Evolutionary conservation across 2,888 invertebrate genomes (phyloP), one percentile per base, ranked within the genome.

Genomic region (Icerya purchasi): DNA sequence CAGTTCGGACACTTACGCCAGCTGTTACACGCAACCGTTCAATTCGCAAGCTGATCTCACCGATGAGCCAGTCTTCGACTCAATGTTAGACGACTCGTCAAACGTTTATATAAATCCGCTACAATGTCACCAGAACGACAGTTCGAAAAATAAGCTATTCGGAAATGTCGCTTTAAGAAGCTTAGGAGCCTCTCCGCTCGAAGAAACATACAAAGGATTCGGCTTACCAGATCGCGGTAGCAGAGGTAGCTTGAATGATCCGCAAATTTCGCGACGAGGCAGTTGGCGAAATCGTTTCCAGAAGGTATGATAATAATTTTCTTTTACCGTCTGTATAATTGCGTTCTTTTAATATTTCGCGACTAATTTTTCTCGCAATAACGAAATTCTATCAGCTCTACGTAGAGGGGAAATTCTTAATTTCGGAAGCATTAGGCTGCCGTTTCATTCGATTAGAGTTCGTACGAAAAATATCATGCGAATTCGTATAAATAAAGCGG

Each of bases 21-120:
- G 90, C 75, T 93, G 93, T 77, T 86, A 90, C 77, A 92, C 93
- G 70, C 91, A 92, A 77, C 90, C 90, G 70, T 90, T 86, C 76
- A 82, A 85, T 74, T 89, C 89, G 68, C 86, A 87, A 77, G 83
- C 80, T 71, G 83, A 83, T 75, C 77, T 83, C 70, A 80, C 81
- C 66, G 61, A 61, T 55, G 59, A 58, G 23, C 23, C 60, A 5
- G 70, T 69, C 53, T 62, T 62, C 59, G 63, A 63, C 22, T 53
- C 60, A 22, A 20, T 57, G n/a, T 51, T 70, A 54, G 83, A 83
- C 72, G 83, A 83, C 72, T 81, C 81, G 72, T 86, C 86, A 72
- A 88, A 87, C 77, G 77, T 89, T 70, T 89, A 89, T 74, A 84
- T 89, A 71, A 89, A 88, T 75, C 88, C 89, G 61, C 73, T 89